Evolutionary conservation across 2,113 vertebrate genomes (phyloP), one percentile per base, ranked within the genome.

Genomic region (Tor tambroides): DNA sequence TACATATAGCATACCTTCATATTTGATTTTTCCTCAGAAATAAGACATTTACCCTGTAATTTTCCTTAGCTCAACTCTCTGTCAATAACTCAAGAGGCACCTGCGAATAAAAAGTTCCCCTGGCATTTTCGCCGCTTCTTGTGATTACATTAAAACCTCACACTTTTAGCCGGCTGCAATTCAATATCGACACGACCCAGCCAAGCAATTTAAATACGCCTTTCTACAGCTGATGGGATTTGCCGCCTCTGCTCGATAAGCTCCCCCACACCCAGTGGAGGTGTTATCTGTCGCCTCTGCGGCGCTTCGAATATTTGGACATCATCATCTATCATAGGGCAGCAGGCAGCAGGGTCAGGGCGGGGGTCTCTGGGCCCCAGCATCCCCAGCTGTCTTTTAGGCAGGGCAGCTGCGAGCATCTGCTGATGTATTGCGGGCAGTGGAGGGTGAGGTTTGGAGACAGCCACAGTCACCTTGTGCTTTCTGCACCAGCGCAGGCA

Each of bases 311-410:
- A 85, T 80, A 84, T 83, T 75, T 80, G 74, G 74, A 76, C 61
- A 69, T 80, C 69, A 83, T 89, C 87, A 87, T 90, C 69, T 86
- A 90, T 90, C 88, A 81, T 69, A n/a, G 72, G 84, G 86, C 74
- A 69, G 41, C 83, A 88, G 71, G 51, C 30, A 72, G 61, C 54
- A 88, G 67, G 59, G 78, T 49, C 46, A 86, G 51, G 56, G 77
- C 67, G 79, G 78, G 67, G 69, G 54, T 67, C 59, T 75, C 28
- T n/a, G 41, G 69, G 49, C 54, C 67, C 26, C 41, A 26, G 77
- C 51, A 80, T 83, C 59, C 61, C 21, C 41, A 65, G 28, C 56
- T 61, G 59, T 77, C 43, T 88, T 78, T 71, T 77, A 77, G 30
- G 51, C 41, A 65, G 51, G 71, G 38, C 32, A 51, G 41, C 32